Conservation (phyloP, 1,140 invertebrate genomes). For the Drosophila pallidifrons region DNA sequence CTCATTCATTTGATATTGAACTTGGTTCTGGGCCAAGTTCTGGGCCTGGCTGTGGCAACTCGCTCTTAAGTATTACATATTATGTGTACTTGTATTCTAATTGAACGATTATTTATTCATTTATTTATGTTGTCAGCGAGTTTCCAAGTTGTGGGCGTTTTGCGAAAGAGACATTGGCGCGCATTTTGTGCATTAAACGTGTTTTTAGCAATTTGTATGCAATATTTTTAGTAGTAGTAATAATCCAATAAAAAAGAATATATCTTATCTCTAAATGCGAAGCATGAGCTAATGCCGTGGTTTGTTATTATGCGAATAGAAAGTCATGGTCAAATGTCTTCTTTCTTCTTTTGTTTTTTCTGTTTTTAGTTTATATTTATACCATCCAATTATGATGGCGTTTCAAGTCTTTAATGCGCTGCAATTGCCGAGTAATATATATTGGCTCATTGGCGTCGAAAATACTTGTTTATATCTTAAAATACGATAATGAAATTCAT, state of each 20-base stretch:
- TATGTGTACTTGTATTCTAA: slow-evolving; percentile 66
- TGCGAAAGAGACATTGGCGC: slow-evolving; percentile 24
- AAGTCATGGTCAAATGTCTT: slow-evolving; percentile 4
- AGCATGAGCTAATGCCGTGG: slow-evolving; percentile 43
- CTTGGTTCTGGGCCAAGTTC: slow-evolving; percentile 57
- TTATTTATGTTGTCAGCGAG: slow-evolving; percentile 75
- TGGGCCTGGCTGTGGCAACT: slow-evolving; percentile 35
- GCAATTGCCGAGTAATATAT: slow-evolving; percentile 16
- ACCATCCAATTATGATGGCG: neutral
- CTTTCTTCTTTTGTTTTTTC: slow-evolving; percentile 8
- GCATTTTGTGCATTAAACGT: slow-evolving; percentile 72
- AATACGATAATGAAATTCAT: slow-evolving; percentile 61
- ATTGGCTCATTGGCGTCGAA: slow-evolving; percentile 7
- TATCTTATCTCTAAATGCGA: slow-evolving; percentile 51
- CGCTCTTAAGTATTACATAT: slow-evolving; percentile 46
- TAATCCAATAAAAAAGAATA: slow-evolving; percentile 27
- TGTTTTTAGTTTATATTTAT: too few species aligned
- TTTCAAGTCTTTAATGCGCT: neutral
- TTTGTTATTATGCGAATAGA: neutral
- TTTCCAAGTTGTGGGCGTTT: slow-evolving; percentile 50
- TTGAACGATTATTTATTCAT: slow-evolving; percentile 75
- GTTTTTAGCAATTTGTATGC: slow-evolving; percentile 60
- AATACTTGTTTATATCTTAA: slow-evolving; percentile 63
- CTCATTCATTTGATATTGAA: slow-evolving; percentile 72
- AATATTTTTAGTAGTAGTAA: slow-evolving; percentile 29